Percentiles rank a stretch among this genome's conserved stretches.
Evolutionary conservation across 2,113 vertebrate genomes (phyloP).

Genomic region (Hippocampus comes): DNA sequence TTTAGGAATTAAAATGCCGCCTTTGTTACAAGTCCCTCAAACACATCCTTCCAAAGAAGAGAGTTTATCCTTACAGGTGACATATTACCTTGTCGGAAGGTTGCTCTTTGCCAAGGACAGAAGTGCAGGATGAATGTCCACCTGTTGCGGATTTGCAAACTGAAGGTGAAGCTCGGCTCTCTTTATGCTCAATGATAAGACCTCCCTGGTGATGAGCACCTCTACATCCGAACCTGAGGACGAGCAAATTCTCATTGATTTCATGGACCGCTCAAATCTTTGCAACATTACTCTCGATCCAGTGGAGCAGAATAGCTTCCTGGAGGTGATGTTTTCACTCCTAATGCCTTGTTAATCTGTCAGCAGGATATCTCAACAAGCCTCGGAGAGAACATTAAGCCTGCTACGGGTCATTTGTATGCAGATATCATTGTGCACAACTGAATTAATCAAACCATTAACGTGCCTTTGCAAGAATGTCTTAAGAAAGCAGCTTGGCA

Average conservation of each 20-base stretch:
- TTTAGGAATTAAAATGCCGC: background rate
- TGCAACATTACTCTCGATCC: background rate
- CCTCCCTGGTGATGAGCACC: slow-evolving; percentile 67
- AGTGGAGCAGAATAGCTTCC: background rate
- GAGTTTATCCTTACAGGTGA: background rate
- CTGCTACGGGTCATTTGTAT: slow-evolving; percentile 45
- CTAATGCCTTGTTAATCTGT: slow-evolving; percentile 44
- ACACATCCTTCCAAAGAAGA: background rate
- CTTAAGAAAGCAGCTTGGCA: background rate
- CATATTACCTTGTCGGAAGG: slow-evolving; percentile 64
- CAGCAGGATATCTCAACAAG: slow-evolving; percentile 34
- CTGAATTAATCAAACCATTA: slow-evolving; percentile 26
- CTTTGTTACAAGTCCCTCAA: background rate
- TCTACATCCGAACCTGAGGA: slow-evolving; percentile 62
- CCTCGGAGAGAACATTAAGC: slow-evolving; percentile 27
- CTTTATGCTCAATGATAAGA: slow-evolving; percentile 46
- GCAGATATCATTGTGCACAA: slow-evolving; percentile 32
- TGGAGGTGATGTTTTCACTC: slow-evolving; percentile 29
- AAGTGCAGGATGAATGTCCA: slow-evolving; percentile 66
- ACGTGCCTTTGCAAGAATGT: slow-evolving; percentile 3
- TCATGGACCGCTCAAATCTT: background rate
- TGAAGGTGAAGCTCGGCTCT: slow-evolving; percentile 76
- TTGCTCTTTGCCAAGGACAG: slow-evolving; percentile 57
- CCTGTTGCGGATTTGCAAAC: slow-evolving; percentile 63
- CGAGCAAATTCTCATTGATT: background rate